These are phyloP conservation scores for Hemithea aestivaria DNA, from an alignment of 2,888 invertebrate species.

Conservation along the genomic window DNA sequence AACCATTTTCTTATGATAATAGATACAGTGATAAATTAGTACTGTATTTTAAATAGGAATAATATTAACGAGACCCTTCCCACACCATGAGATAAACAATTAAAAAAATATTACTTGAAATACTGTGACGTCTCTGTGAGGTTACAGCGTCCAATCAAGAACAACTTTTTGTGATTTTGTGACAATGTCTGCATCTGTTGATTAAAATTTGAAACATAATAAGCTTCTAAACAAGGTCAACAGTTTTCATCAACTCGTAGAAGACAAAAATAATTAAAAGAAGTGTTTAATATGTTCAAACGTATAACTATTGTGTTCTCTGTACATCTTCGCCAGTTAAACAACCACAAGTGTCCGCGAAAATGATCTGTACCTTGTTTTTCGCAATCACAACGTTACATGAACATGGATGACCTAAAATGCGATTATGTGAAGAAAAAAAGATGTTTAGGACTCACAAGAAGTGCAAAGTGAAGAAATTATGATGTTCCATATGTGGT, in stretches of 20 bases:
- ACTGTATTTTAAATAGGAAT: too few species aligned
- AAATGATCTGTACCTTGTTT: conserved; percentile 77
- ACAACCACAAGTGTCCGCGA: conserved; percentile 70
- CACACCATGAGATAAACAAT: too few species aligned
- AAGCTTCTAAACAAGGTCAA: conserved; percentile 80
- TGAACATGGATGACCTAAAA: conserved; percentile 81
- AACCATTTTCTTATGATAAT: too few species aligned
- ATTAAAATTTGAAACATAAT: conserved; percentile 79
- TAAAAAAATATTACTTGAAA: too few species aligned
- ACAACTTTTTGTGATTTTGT: conserved; percentile 75
- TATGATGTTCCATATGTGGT: conserved; percentile 62
- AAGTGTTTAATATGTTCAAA: conserved; percentile 61
- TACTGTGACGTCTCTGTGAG: conserved; percentile 37
- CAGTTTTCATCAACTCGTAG: conserved; percentile 76
- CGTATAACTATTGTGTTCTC: conserved; percentile 51
- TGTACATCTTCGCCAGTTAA: conserved; percentile 52
- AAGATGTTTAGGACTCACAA: conserved; percentile 72
- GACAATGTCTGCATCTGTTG: conserved; percentile 79
- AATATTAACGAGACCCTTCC: too few species aligned
- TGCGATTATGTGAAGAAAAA: conserved; percentile 78
- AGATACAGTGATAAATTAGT: not conserved
- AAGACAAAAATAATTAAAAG: conserved; percentile 73
- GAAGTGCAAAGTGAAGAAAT: conserved; percentile 64
- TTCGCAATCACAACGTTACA: conserved; percentile 80
- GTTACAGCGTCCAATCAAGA: conserved; percentile 48